Base-by-base conservation (phyloP, 2,888 invertebrate genomes). In the Liposcelis brunnea region DNA sequence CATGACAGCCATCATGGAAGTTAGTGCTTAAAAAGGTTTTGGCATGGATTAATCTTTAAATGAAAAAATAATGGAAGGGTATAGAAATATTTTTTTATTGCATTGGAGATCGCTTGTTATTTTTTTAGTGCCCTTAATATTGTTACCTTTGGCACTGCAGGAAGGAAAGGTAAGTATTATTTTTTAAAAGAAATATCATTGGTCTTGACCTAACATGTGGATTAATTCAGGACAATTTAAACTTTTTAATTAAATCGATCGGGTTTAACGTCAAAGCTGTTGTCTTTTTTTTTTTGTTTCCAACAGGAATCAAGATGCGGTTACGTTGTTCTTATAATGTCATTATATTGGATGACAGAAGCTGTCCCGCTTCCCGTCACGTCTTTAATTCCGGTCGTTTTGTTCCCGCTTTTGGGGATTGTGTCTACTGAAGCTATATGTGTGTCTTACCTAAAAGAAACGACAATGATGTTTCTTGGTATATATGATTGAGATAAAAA, bases 391-490 rank as follows among this genome's bases (percentile, higher is more conserved):
- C 89, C 87, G 1, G 79, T 89, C 53, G 72, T 85, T 0, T 67
- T 85, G 1, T 87, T 86, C 60, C 89, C 87, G 0, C 63, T 84
- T 2, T 73, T 87, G 74, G 85, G 85, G 8, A 78, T 89, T 45
- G 65, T 85, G 63, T 76, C 33, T 53, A 64, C 52, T 12, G 58
- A 35, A 60, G 66, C 59, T 1, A 64, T 56, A 5, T 52, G 53
- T 49, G 55, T 42, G 35, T n/a, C 18, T 54, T 60, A 54, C 42
- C 49, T 54, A 44, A 52, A 53, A 38, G 53, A 53, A 36, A 51
- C 53, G 16, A 53, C 52, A 34, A 53, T 53, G 53, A 53, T 53
- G 53, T 53, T 53, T 48, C 48, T 53, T 45, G 68, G 67, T 10
- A 67, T 67, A 12, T 57, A 69, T 18, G 59, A 68, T 16, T 63